Evolutionary conservation across 64 coral and sea anemone genomes (phyloP).

Genomic region (Porites australiensis): DNA sequence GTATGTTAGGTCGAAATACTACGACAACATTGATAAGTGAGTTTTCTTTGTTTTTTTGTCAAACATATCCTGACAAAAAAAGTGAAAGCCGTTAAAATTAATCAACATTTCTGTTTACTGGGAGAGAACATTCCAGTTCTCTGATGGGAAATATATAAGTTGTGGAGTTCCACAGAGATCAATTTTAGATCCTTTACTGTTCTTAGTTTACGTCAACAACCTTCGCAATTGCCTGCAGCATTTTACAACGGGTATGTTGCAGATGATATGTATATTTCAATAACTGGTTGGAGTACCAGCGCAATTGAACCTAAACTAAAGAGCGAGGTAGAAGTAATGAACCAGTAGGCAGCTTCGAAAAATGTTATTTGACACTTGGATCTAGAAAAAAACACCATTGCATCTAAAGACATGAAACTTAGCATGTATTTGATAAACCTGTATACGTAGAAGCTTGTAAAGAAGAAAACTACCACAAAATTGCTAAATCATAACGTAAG

Average conservation of each 20-base stretch:
- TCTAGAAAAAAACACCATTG: conserved; percentile 13
- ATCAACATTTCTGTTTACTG: too few relatives aligned
- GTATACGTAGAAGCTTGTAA: neutral
- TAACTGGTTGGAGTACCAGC: neutral
- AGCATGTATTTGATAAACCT: neutral
- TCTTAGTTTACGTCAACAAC: neutral
- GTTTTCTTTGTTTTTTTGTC: too few relatives aligned
- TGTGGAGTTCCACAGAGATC: neutral
- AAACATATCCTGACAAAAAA: too few relatives aligned
- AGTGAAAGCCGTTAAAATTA: too few relatives aligned
- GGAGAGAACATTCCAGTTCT: neutral
- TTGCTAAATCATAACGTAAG: neutral
- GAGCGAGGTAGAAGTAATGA: neutral
- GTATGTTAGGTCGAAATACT: too few relatives aligned
- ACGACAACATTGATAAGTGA: too few relatives aligned
- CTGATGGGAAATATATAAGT: neutral
- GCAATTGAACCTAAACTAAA: neutral
- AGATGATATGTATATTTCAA: neutral
- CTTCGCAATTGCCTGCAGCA: too few relatives aligned
- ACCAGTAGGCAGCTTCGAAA: neutral
- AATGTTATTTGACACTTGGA: conserved; percentile 1
- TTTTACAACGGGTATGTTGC: neutral
- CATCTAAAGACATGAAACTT: neutral
- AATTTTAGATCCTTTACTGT: neutral
- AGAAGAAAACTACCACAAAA: conserved; percentile 23